Conservation (phyloP, 2,888 invertebrate genomes). For the Escarpia spicata region DNA sequence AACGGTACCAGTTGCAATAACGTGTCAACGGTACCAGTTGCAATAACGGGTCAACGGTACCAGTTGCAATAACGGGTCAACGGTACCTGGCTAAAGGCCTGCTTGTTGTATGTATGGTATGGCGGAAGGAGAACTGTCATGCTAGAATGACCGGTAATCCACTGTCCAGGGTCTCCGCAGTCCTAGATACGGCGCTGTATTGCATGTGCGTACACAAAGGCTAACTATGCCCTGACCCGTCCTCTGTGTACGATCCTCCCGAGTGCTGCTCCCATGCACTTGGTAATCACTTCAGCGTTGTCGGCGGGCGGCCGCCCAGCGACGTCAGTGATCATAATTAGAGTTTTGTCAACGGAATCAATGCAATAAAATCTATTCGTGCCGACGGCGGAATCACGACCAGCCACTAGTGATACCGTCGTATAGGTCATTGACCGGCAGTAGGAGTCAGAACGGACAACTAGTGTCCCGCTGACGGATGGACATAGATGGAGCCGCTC, state of each 20-base stretch:
- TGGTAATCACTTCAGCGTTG: neutral
- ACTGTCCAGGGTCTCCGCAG: too few relatives aligned
- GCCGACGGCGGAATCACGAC: neutral
- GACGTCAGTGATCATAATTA: neutral
- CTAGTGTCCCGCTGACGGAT: neutral
- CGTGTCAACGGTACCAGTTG: too few relatives aligned
- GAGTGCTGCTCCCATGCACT: neutral
- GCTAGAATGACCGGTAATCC: too few relatives aligned
- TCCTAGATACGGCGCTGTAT: too few relatives aligned
- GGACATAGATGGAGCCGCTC: neutral
- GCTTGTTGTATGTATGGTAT: too few relatives aligned
- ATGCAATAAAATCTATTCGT: slow-evolving; percentile 3
- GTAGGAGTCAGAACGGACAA: neutral
- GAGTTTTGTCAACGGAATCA: neutral
- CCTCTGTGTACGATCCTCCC: neutral
- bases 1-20: too few relatives aligned
- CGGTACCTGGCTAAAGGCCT: too few relatives aligned
- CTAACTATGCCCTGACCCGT: neutral
- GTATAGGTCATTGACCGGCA: neutral
- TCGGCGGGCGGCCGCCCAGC: neutral
- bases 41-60: too few relatives aligned
- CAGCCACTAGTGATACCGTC: neutral
- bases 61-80: too few relatives aligned
- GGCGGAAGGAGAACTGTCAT: too few relatives aligned
- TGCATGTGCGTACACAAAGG: too few relatives aligned